Base-by-base conservation (phyloP, 2,888 invertebrate species). In the Cantharis rufa region DNA sequence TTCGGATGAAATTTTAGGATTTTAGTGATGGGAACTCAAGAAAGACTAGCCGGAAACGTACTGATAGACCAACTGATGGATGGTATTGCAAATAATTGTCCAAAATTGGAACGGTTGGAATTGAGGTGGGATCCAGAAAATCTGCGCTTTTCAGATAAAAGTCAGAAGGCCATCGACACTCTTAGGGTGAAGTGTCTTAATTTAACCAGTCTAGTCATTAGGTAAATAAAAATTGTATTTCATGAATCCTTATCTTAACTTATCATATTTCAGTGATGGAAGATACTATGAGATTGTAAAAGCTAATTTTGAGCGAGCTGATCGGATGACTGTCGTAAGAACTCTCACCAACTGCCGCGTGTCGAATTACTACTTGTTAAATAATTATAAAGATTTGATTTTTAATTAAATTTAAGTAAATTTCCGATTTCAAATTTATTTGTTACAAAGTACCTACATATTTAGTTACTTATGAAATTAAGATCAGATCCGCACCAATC, bases 221-320 rank as follows among this genome's bases (percentile, higher is more conserved):
- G 96, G 96, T 96, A 70, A 64, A 15, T 66, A 61, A 21, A 28
- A 68, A 32, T 11, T 32, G 32, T 61, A 2, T 21, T 18, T 62
- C 77, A n/a, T 68, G 16, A 15, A 15, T 68, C 13, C 18, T 1
- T 71, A 32, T 7, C 64, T 48, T 70, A 10, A 64, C 74, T 81
- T 78, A 80, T 79, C 68, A 21, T 80, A 80, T 90, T 90, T 69
- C 89, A 96, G 98, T 86, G 99, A 99, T 88, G 99, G 99, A 1
- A 95, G 99, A 77, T 99, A 99, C 89, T 99, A 98, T 87, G 99
- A 99, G 89, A 95, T 99, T 82, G 98, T 98, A 48, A 98, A 99
- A 88, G 99, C 99, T 0, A 99, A 99, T 89, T 99, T 99, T 88
- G 99, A 99, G 89, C 92, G 99, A 84, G 99, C 99, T 0, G 99